Evolutionary conservation across 2,113 vertebrate genomes (phyloP).

Genomic region (Vireo altiloquus): DNA sequence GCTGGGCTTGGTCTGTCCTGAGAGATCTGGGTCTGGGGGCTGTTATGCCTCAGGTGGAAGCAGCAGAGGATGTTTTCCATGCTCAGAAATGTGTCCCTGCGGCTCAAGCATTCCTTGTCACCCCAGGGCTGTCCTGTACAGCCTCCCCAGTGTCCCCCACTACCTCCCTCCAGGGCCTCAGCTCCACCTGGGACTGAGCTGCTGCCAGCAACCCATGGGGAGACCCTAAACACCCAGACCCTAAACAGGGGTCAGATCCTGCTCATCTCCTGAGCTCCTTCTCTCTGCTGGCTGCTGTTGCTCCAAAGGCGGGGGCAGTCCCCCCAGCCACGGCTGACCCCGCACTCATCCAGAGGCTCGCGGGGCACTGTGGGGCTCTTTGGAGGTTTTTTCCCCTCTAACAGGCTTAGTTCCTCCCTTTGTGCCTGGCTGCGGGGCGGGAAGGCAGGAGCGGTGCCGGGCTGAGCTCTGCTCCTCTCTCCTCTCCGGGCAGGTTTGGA

Average conservation of each 20-base stretch:
- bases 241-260: accelerated
- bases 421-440: conserved; percentile 21
- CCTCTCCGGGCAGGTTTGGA: conserved; percentile 37
- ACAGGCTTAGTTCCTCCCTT: conserved; percentile 68
- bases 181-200: neutral
- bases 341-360: neutral
- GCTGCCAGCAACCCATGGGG: neutral
- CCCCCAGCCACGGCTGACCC: neutral
- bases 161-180: neutral
- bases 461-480: neutral
- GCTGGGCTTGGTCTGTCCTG: accelerated
- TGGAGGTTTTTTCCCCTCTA: conserved; percentile 23
- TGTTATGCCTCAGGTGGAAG: neutral
- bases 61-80: neutral
- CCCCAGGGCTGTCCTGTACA: accelerated
- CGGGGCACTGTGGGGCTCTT: neutral
- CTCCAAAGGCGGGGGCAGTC: neutral
- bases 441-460: neutral
- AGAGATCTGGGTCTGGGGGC: neutral
- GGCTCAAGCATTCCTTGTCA: accelerated
- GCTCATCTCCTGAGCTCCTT: neutral
- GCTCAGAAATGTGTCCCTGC: accelerated
- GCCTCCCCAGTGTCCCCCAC: accelerated
- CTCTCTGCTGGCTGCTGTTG: neutral
- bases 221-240: neutral